phyloP scores from a whole-genome alignment of 2,888 invertebrate genomes.

The Erebia ligea region DNA sequence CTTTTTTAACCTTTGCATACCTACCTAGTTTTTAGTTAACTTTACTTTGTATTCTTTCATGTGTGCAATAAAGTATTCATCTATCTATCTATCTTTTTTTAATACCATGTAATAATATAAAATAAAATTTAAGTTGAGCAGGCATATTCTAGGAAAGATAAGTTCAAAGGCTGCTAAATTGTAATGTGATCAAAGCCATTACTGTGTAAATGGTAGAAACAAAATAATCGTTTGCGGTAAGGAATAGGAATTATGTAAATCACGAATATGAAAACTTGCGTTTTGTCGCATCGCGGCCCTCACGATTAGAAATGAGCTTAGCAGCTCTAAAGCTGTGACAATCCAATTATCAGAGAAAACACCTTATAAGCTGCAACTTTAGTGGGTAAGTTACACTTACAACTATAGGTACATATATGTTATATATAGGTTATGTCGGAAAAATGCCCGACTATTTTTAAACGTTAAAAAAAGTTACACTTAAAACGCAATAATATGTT shows the following conservation, averaged over 20 bases:
- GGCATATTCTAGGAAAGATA: conserved; percentile 3
- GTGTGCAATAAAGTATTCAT: no score
- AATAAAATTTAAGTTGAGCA: background rate
- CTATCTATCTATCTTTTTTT: no score
- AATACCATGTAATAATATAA: no score
- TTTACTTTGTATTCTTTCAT: no score
- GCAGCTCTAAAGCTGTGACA: background rate
- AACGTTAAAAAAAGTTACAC: no score
- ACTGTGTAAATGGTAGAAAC: conserved; percentile 54
- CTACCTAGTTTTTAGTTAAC: no score
- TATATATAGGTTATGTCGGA: no score
- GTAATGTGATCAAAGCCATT: conserved; percentile 32
- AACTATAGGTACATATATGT: no score
- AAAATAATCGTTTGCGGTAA: conserved; percentile 79
- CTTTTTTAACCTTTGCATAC: no score
- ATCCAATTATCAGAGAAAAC: background rate
- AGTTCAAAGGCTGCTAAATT: conserved; percentile 23
- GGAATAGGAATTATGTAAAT: conserved; percentile 71
- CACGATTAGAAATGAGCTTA: conserved; percentile 30
- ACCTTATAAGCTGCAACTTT: background rate
- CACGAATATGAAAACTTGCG: conserved; percentile 72
- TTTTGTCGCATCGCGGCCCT: conserved; percentile 53
- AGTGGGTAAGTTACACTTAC: no score
- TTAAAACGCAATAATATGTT: background rate
- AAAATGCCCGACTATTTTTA: no score